These are phyloP conservation scores for Allygus modestus DNA, from an alignment of 2,888 invertebrate genomes.

Conservation along the genomic window DNA sequence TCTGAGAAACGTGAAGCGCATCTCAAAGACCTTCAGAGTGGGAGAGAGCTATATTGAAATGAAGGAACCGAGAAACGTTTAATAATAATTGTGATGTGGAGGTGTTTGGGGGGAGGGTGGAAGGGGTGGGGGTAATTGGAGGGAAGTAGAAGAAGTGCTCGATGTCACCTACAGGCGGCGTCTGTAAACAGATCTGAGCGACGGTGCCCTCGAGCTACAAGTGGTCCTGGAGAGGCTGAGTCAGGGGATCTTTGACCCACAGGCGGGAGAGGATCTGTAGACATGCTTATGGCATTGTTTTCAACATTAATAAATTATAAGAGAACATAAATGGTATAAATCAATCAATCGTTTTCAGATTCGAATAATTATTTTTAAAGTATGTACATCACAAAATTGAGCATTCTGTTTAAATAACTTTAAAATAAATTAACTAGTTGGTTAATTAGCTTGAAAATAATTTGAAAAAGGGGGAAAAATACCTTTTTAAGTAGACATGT, in stretches of 20 bases:
- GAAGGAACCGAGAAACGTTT: conserved; percentile 45
- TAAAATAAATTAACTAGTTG: too few relatives aligned
- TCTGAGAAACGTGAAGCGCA: conserved; percentile 7
- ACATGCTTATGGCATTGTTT: not conserved
- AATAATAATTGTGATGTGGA: conserved; percentile 54
- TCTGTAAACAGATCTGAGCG: conserved; percentile 41
- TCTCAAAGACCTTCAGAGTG: conserved; percentile 23
- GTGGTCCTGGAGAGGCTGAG: conserved; percentile 1
- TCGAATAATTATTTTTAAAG: too few relatives aligned
- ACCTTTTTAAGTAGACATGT: too few relatives aligned
- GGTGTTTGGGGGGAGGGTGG: not conserved
- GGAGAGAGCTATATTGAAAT: conserved; percentile 38
- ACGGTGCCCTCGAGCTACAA: conserved; percentile 25
- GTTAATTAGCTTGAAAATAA: too few relatives aligned
- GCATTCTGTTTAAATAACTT: too few relatives aligned
- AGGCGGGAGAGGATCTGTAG: not conserved
- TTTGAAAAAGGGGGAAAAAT: too few relatives aligned
- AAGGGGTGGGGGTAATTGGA: conserved; percentile 38
- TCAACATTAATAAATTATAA: not conserved
- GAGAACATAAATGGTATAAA: too few relatives aligned
- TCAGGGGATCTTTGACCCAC: not conserved
- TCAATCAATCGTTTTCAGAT: too few relatives aligned
- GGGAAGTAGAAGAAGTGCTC: conserved; percentile 58
- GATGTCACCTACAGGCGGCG: conserved; percentile 45
- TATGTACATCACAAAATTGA: too few relatives aligned